These are phyloP conservation scores for Lamproptera curius DNA, from an alignment of 2,888 invertebrate species.

Conservation along the genomic window DNA sequence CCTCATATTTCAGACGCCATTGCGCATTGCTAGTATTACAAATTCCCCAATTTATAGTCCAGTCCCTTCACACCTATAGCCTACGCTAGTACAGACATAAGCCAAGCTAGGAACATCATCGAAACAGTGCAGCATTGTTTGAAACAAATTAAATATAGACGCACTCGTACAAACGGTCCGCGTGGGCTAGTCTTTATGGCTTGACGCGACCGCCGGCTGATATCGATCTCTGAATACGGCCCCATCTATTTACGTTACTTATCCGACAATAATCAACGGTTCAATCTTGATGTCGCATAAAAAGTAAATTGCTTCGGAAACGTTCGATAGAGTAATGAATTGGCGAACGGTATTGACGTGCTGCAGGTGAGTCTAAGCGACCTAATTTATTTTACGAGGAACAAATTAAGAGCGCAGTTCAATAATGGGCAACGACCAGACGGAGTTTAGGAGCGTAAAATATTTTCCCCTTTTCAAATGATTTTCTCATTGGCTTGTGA, in stretches of 20 bases:
- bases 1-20: too few relatives aligned
- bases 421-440: too few relatives aligned
- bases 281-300: constrained; percentile 8
- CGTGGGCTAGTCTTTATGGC: background rate
- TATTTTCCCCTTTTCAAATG: too few relatives aligned
- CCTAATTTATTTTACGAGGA: background rate
- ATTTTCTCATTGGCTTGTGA: too few relatives aligned
- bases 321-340: constrained; percentile 1
- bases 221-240: constrained; percentile 20
- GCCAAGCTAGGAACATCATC: background rate
- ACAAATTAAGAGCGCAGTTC: too few relatives aligned
- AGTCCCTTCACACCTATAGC: background rate
- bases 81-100: background rate
- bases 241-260: constrained; percentile 13
- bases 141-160: constrained; percentile 7
- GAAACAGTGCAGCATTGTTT: background rate
- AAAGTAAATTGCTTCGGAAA: constrained; percentile 4
- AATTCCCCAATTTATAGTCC: too few relatives aligned
- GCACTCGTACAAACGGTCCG: background rate
- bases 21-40: too few relatives aligned
- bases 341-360: background rate
- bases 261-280: constrained; percentile 12
- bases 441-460: too few relatives aligned
- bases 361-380: background rate
- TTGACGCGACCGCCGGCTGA: constrained; percentile 16